These are phyloP conservation scores for Pristis pectinata DNA, from an alignment of 2,797 vertebrate genomes.

Conservation along the genomic window DNA sequence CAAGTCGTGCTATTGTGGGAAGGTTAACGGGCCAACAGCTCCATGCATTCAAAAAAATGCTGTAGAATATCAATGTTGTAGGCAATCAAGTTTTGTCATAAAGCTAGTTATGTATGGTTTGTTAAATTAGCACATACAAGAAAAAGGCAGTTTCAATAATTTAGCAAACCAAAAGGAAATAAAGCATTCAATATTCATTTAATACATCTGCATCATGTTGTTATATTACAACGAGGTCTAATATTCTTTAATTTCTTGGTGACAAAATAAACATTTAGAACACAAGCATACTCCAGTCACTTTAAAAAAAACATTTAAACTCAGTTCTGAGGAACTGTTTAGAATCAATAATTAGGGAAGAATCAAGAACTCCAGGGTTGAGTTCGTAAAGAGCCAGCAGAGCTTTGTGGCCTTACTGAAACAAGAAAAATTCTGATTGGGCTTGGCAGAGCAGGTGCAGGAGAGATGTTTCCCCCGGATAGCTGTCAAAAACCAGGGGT, in stretches of 20 bases:
- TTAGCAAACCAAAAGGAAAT: not conserved
- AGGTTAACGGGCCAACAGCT: not conserved
- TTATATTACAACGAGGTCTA: too few species aligned
- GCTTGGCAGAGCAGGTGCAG: too few species aligned
- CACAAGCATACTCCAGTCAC: not conserved
- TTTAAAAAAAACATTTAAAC: not conserved
- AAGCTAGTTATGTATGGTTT: not conserved
- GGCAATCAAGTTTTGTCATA: not conserved
- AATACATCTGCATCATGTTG: not conserved
- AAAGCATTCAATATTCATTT: not conserved
- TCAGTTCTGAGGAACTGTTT: too few species aligned
- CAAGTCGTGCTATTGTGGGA: not conserved
- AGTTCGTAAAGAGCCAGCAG: too few species aligned
- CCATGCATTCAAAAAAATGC: not conserved
- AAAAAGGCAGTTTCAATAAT: not conserved
- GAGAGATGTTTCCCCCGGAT: too few species aligned
- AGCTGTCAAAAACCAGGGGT: too few species aligned
- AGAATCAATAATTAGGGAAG: too few species aligned
- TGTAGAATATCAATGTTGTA: not conserved
- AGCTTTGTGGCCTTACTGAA: too few species aligned
- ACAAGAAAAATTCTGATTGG: too few species aligned
- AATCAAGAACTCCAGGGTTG: too few species aligned
- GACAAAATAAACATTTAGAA: not conserved
- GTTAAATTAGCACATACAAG: not conserved
- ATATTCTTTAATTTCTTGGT: not conserved